Base-by-base conservation (phyloP, 1,140 invertebrate species). In the Ylistrum balloti region DNA sequence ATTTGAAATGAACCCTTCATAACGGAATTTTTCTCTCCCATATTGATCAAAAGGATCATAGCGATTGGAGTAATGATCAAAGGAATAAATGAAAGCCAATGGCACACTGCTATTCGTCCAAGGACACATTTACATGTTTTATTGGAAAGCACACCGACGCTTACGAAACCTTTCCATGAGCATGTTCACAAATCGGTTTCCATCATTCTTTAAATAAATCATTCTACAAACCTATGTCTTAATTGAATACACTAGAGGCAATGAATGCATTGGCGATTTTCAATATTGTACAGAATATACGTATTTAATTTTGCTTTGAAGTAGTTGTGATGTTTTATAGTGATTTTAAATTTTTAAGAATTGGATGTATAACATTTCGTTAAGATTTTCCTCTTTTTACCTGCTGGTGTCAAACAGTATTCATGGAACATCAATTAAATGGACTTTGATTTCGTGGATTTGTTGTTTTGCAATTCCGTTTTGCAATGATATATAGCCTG, bases 1-100 rank as follows among this genome's bases (percentile, higher is more conserved):
- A 74, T 74, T 74, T 74, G 56, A 74, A 74, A 74, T 74, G 56
- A 74, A 74, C 56, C 56, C 56, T 74, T 74, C 56, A 74, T 74
- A 74, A 74, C 56, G 56, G 56, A 74, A 28, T n/a, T 28, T n/a
- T 74, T n/a, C 56, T 74, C 9, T 74, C n/a, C n/a, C 56, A 28
- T 28, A n/a, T n/a, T 74, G 56, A 74, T 74, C 56, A 74, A 74
- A 74, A n/a, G 45, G 45, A n/a, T n/a, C 17, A 74, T 28, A 74
- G 22, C 28, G 56, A 74, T 74, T 74, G 56, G 56, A 22, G 56
- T 9, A n/a, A 3, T 74, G 56, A 74, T 74, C 56, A 74, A 74
- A 74, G 56, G 56, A 28, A 74, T 74, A 74, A 74, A 0, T 74
- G 56, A 74, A 74, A 74, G n/a, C 56, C 56, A 74, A 74, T 74